Evolutionary conservation across 2,888 invertebrate species (phyloP).

Genomic region (Eurytoma californica): DNA sequence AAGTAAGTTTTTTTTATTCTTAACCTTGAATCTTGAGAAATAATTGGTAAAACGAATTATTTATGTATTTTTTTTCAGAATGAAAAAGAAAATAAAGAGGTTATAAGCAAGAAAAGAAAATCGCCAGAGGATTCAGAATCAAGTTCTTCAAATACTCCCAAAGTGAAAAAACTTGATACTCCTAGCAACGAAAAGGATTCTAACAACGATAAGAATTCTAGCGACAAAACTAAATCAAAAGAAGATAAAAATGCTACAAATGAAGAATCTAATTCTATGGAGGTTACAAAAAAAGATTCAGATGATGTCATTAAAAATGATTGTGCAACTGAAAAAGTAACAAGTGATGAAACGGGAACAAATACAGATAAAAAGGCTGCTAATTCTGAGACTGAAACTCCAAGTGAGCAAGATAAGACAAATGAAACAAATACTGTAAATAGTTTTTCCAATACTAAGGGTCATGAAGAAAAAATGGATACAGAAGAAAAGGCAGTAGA

Average conservation of each 20-base stretch:
- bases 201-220: background rate
- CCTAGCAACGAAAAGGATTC: background rate
- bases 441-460: background rate
- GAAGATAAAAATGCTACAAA: background rate
- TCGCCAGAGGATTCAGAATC: conserved; percentile 7
- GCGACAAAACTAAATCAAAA: background rate
- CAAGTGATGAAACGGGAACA: too few species aligned
- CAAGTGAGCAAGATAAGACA: conserved; percentile 8
- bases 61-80: conserved; percentile 7
- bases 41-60: background rate
- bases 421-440: background rate
- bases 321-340: too few species aligned
- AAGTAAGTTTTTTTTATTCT: conserved; percentile 42
- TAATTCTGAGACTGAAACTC: background rate
- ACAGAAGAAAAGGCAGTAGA: background rate
- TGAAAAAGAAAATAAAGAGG: background rate
- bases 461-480: background rate
- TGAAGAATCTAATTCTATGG: background rate
- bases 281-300: conserved; percentile 1
- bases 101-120: conserved; percentile 38
- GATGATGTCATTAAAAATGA: background rate
- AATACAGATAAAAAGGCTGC: background rate
- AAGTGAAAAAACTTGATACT: conserved; percentile 27
- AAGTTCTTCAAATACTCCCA: background rate
- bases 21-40: conserved; percentile 4